Conservation (phyloP, 2,113 vertebrate species). For the Coptodon rendalli region DNA sequence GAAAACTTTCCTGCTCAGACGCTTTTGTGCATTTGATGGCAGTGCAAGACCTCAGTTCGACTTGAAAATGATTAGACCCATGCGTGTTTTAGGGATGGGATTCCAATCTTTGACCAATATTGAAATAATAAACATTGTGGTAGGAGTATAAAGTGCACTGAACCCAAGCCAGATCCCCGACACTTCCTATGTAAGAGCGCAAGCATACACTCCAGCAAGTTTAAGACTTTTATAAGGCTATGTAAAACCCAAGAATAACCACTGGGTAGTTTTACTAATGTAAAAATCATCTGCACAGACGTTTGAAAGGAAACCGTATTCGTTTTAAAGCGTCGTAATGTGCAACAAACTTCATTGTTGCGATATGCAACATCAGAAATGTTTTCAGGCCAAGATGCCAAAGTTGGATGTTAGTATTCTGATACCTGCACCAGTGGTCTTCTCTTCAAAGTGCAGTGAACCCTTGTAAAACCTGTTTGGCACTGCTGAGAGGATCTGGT, state of each 20-base stretch:
- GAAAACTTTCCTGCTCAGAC: neutral
- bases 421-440: neutral
- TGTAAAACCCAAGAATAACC: constrained; percentile 50
- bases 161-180: constrained; percentile 23
- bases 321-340: constrained; percentile 1
- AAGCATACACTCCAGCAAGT: neutral
- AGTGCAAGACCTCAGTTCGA: neutral
- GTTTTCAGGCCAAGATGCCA: constrained; percentile 5
- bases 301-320: neutral
- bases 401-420: neutral
- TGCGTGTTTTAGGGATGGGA: constrained; percentile 6
- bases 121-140: constrained; percentile 25
- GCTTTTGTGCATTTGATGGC: constrained; percentile 18
- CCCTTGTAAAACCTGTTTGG: constrained; percentile 15
- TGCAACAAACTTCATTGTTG: neutral
- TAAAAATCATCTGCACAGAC: constrained; percentile 29
- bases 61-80: neutral
- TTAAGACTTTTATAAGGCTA: constrained; percentile 36
- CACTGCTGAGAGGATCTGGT: neutral
- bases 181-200: constrained; percentile 20
- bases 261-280: neutral
- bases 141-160: neutral
- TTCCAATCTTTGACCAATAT: neutral
- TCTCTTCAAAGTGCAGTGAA: constrained; percentile 15
- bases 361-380: neutral